Base-by-base conservation (phyloP, 2,888 invertebrate species). In the Drosophila nr. perissopoda region DNA sequence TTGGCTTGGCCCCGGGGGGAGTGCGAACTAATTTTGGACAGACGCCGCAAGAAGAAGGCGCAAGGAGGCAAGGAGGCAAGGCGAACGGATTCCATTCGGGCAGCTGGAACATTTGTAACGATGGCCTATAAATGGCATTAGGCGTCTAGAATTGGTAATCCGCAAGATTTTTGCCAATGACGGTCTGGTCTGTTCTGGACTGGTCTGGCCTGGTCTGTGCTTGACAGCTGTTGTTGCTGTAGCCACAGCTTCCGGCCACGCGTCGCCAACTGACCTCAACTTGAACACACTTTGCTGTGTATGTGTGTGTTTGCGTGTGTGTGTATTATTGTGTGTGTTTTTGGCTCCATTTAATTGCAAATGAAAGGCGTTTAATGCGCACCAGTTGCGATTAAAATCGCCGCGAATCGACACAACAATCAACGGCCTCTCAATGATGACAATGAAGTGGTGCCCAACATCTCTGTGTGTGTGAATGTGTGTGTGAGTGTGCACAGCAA, bases 141-240 rank as follows among this genome's bases (percentile, higher is more conserved):
- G 81, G 90, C 87, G 88, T 87, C 90, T 87, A 83, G 87, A 87
- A 85, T 87, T 90, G 87, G 90, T 90, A 89, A 89, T 89, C 89
- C 89, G 77, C 64, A 87, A 87, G 89, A 89, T 87, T 87, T 87
- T 81, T 79, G 76, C 81, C 76, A 82, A 77, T 70, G 71, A 60
- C 73, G 73, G 38, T 57, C 27, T 45, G 45, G 45, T 25, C 45
- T 45, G 45, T 4, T 1, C 42, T 40, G 40, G 42, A 0, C 21
- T 42, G 42, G 16, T 18, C 18, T 38, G 38, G 48, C 40, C 48
- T 45, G 45, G 7, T 54, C 75, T 78, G 80, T 56, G 54, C 60
- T 69, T 71, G 74, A 78, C 80, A 82, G 73, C 76, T 73, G 68
- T 59, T 73, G 63, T 73, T 11, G 21, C 57, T 62, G 62, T 63